Conservation (phyloP, 2,888 invertebrate species). For the Sthenelais limicola region DNA sequence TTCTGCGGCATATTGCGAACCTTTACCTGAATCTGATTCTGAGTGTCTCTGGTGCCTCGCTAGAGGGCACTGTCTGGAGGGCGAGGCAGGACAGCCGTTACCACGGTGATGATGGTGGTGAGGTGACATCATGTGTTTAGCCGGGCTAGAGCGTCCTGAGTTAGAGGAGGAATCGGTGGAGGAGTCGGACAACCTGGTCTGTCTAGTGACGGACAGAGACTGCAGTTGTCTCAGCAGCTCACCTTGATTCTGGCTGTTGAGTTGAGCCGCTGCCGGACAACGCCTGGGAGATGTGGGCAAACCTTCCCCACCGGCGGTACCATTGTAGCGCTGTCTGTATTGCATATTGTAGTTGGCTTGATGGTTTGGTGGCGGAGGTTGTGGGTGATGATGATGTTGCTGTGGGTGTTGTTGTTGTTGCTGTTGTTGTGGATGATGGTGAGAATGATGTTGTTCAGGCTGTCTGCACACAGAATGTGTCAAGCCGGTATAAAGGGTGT, state of each 20-base stretch:
- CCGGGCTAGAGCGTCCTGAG: neutral
- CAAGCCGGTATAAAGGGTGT: no score
- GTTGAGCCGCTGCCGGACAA: neutral
- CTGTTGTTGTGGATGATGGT: neutral
- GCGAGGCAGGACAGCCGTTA: no score
- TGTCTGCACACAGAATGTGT: no score
- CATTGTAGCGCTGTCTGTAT: no score
- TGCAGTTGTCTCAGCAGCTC: conserved; percentile 15
- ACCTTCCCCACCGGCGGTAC: neutral
- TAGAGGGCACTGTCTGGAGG: neutral
- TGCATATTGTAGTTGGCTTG: no score
- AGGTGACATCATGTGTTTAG: conserved; percentile 9
- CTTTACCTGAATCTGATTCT: conserved; percentile 17
- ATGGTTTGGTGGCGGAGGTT: no score
- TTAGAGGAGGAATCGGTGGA: conserved; percentile 14
- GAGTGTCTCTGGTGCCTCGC: conserved; percentile 13
- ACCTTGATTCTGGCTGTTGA: conserved; percentile 13
- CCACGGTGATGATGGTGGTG: neutral
- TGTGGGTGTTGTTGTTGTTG: conserved; percentile 15
- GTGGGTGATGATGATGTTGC: neutral
- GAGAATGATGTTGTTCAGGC: neutral
- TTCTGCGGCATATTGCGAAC: conserved; percentile 15
- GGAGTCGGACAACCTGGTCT: conserved; percentile 3
- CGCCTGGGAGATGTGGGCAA: conserved; percentile 6
- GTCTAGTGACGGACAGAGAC: conserved; percentile 5